Evolutionary conservation across 2,113 vertebrate genomes (phyloP), one percentile per base, ranked within the genome.

Genomic region (Sander lucioperca): DNA sequence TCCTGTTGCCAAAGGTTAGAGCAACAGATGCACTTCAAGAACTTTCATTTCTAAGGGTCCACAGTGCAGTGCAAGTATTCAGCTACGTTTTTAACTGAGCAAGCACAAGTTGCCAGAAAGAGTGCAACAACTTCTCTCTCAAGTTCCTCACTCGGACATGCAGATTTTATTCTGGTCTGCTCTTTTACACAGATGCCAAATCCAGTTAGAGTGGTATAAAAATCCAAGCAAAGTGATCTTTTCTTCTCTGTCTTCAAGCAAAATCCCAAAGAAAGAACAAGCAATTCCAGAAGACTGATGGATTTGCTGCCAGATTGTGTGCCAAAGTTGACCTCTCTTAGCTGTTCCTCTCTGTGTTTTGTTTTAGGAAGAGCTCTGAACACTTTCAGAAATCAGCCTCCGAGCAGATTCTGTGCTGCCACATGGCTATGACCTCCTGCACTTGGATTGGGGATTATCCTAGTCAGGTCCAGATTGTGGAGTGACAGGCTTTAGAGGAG

Each of bases 381-480:
- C 36, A 51, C 64, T 86, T 80, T 81, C 64, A 66, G 65, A 70
- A 69, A 75, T 45, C 48, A 69, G 45, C 15, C 66, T 67, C 54
- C 15, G 30, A 54, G 30, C 30, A 39, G 68, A 77, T 70, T 86
- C 61, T 36, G 19, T 47, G 23, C 48, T 19, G 62, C 69, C 27
- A 11, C 12, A 6, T 69, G 58, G 74, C 36, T 33, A 23, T 47
- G 23, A 58, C 36, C 48, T 76, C 80, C 43, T 76, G 65, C 50
- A 1, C 77, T 65, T 50, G 63, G 74, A 84, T 75, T 78, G 50
- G 71, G 92, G 92, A 93, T 95, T 93, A 95, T 90, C 91, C 82
- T n/a, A 5, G 48, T 54, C 63, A 66, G 79, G 73, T 86, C 79
- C 93, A 92, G 92, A 92, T 90, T 92, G 87, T 9, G 5, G 58